Percentiles rank a stretch among this genome's conserved stretches.
These are phyloP conservation scores for Anguilla pacifica DNA, from an alignment of 2,797 vertebrate species.

Conservation along the genomic window DNA sequence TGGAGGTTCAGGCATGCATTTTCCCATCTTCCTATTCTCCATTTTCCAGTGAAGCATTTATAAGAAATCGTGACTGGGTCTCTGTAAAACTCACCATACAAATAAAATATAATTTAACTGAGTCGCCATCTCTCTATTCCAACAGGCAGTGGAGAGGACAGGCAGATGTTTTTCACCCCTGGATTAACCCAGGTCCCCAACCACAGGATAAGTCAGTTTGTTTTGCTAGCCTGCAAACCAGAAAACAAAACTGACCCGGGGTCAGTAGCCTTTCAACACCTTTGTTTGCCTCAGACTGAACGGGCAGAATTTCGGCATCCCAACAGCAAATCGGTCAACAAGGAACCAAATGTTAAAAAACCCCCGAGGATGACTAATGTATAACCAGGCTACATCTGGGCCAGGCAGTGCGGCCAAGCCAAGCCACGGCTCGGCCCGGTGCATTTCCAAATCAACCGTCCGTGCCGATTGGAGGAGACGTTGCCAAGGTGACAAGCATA, in stretches of 20 bases:
- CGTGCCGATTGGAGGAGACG: background rate
- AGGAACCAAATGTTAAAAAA: background rate
- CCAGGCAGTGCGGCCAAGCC: background rate
- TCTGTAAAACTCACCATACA: background rate
- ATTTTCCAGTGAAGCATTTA: background rate
- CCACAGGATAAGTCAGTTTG: background rate
- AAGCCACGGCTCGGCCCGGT: background rate
- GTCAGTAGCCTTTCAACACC: background rate
- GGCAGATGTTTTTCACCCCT: background rate
- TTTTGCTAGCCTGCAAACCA: background rate
- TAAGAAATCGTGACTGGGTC: background rate
- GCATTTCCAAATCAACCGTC: background rate
- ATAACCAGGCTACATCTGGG: background rate
- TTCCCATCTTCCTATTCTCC: background rate
- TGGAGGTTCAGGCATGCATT: background rate
- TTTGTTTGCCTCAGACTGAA: background rate
- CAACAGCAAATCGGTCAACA: background rate
- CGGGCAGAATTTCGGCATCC: background rate
- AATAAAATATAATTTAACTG: background rate
- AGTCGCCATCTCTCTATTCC: background rate
- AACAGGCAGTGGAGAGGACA: background rate
- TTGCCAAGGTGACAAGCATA: background rate
- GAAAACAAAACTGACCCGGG: slow-evolving; percentile 5
- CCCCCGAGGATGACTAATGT: background rate
- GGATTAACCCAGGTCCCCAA: slow-evolving; percentile 2